Evolutionary conservation across 2,888 invertebrate genomes (phyloP).

Genomic region (Laothoe populi): DNA sequence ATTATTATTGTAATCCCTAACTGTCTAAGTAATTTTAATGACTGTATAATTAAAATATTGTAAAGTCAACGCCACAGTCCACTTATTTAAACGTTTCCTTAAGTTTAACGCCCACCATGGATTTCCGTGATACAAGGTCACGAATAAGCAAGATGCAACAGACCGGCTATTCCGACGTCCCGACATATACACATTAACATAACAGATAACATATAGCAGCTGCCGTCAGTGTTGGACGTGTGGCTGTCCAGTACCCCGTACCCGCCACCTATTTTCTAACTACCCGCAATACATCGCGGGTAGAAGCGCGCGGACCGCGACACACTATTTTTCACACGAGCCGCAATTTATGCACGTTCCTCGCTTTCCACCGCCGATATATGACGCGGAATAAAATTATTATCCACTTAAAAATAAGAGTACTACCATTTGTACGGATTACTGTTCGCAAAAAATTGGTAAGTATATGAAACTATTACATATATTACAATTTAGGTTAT

Average conservation of each 20-base stretch:
- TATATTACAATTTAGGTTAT: no score
- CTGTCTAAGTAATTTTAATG: no score
- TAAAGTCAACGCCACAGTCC: no score
- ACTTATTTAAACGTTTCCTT: no score
- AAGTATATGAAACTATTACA: no score
- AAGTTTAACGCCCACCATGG: no score
- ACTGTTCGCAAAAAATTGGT: no score
- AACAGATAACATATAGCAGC: conserved; percentile 2
- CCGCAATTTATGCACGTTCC: conserved; percentile 67
- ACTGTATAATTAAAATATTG: no score
- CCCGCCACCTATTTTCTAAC: conserved; percentile 59
- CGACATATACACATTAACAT: conserved; percentile 4
- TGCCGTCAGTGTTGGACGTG: not conserved
- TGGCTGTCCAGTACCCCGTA: conserved; percentile 44
- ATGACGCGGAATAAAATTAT: conserved; percentile 68
- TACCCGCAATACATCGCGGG: conserved; percentile 46
- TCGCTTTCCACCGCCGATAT: conserved; percentile 56
- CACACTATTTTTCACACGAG: conserved; percentile 65
- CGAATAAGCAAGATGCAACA: no score
- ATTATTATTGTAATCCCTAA: no score
- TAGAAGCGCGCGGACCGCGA: conserved; percentile 38
- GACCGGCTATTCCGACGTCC: no score
- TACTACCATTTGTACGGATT: not conserved
- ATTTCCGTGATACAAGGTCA: no score
- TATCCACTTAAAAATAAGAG: conserved; percentile 53